phyloP scores from a whole-genome alignment of 2,113 vertebrate genomes.

The Lagopus muta region DNA sequence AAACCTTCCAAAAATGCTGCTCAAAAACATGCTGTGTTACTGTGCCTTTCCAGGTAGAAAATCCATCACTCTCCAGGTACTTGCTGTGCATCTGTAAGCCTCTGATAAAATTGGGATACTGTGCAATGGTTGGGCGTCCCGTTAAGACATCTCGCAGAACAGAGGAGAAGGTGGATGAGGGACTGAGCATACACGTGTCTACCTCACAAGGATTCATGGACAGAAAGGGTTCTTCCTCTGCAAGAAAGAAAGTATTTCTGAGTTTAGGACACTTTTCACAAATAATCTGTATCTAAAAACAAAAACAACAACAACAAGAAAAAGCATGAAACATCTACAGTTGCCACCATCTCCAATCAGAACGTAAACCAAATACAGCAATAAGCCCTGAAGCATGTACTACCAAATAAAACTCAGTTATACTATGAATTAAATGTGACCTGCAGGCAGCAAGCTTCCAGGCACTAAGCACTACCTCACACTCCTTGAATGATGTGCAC shows the following conservation, averaged over 20 bases:
- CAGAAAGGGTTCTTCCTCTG: slow-evolving; percentile 60
- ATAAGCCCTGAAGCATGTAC: not conserved
- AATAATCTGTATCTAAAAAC: accelerated
- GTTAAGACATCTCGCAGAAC: slow-evolving; percentile 76
- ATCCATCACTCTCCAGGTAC: slow-evolving; percentile 72
- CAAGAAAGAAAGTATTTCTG: not conserved
- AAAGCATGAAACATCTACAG: not conserved
- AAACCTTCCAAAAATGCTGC: not conserved
- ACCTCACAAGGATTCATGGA: slow-evolving; percentile 52
- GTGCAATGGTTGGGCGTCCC: slow-evolving; percentile 66
- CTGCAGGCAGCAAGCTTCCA: not conserved
- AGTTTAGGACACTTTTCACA: not conserved
- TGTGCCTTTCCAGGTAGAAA: slow-evolving; percentile 81
- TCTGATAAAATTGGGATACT: slow-evolving; percentile 78
- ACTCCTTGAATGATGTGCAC: not conserved
- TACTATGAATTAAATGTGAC: not conserved
- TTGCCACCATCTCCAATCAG: not conserved
- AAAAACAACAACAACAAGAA: not conserved
- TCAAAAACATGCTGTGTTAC: slow-evolving; percentile 25
- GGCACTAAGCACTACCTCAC: not conserved
- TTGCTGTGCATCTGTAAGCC: slow-evolving; percentile 81
- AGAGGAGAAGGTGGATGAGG: not conserved
- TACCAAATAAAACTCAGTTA: not conserved
- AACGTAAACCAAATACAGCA: not conserved
- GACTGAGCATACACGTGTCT: slow-evolving; percentile 25